A percentile compares a stretch with the other conserved stretches of the same genome.
Evolutionary conservation across 2,797 vertebrate genomes (phyloP).

Genomic region (Antrozous pallidus): DNA sequence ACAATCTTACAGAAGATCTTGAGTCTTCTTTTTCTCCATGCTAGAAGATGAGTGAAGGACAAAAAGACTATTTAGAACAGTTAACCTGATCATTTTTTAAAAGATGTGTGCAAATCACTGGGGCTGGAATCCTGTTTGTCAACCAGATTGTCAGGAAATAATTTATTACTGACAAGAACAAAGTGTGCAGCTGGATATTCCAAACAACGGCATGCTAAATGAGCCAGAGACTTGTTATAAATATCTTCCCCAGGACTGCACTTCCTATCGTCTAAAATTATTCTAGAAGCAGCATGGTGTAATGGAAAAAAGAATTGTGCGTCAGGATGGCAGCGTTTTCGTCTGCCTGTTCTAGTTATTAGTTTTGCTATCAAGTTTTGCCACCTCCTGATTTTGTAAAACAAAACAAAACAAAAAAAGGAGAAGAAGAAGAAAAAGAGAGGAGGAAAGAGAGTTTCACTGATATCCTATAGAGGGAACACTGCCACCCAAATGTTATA

Average conservation of each 20-base stretch:
- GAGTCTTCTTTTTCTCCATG: slow-evolving; percentile 57
- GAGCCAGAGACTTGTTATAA: slow-evolving; percentile 73
- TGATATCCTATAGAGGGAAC: not conserved
- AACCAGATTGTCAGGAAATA: slow-evolving; percentile 77
- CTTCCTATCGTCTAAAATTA: slow-evolving; percentile 71
- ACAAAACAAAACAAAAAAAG: not conserved
- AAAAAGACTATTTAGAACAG: slow-evolving; percentile 73
- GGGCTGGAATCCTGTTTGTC: slow-evolving; percentile 73
- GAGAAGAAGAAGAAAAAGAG: not conserved
- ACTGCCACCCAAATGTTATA: not conserved
- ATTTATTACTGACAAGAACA: slow-evolving; percentile 77
- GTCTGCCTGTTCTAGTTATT: not conserved
- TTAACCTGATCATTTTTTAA: slow-evolving; percentile 78
- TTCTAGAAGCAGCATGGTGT: slow-evolving; percentile 58
- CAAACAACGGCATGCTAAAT: slow-evolving; percentile 74
- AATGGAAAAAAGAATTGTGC: slow-evolving; percentile 1
- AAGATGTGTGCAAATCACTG: slow-evolving; percentile 61
- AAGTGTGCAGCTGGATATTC: slow-evolving; percentile 74
- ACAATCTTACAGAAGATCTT: slow-evolving; percentile 51
- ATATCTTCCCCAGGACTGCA: slow-evolving; percentile 68
- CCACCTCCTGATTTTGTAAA: not conserved
- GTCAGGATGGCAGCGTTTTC: not conserved
- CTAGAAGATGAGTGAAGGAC: slow-evolving; percentile 64
- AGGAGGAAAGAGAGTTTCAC: not conserved
- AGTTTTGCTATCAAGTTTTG: slow-evolving; percentile 5